phyloP scores from a whole-genome alignment of 1,140 invertebrate genomes.

The Triops longicaudatus region DNA sequence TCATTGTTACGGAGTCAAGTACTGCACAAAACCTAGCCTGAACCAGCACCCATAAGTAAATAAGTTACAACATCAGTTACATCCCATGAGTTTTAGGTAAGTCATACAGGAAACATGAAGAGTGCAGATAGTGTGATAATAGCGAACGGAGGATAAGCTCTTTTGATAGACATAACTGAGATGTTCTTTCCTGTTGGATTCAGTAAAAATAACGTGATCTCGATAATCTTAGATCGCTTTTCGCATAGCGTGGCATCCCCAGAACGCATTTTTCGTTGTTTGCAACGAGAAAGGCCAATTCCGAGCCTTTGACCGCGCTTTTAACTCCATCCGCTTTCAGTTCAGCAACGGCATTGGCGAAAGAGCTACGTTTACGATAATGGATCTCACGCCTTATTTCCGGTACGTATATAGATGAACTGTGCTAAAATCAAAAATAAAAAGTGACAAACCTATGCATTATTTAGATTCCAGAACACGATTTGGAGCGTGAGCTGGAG shows the following conservation, averaged over 20 bases:
- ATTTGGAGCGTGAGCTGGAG: not conserved
- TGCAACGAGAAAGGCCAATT: conserved; percentile 22
- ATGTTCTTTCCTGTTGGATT: too few species aligned
- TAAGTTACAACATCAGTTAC: too few species aligned
- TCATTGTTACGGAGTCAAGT: not conserved
- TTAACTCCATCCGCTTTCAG: conserved; percentile 17
- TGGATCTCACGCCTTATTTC: not conserved
- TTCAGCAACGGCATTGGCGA: conserved; percentile 13
- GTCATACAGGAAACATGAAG: too few species aligned
- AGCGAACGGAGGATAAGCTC: too few species aligned
- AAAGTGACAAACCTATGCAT: too few species aligned
- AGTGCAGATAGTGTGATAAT: too few species aligned
- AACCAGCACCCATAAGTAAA: not conserved
- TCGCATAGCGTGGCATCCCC: conserved; percentile 18
- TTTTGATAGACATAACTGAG: too few species aligned
- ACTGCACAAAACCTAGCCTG: too few species aligned
- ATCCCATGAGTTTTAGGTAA: too few species aligned
- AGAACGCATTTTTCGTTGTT: conserved; percentile 20
- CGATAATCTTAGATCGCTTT: conserved; percentile 20
- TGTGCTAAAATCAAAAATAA: too few species aligned
- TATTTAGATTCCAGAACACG: not conserved
- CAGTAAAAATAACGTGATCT: too few species aligned
- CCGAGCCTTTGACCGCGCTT: conserved; percentile 19
- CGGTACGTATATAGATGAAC: not conserved
- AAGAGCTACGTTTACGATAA: not conserved